Evolutionary conservation across 2,888 invertebrate genomes (phyloP).

Genomic region (Pseudococcus jackbeardsleyi): DNA sequence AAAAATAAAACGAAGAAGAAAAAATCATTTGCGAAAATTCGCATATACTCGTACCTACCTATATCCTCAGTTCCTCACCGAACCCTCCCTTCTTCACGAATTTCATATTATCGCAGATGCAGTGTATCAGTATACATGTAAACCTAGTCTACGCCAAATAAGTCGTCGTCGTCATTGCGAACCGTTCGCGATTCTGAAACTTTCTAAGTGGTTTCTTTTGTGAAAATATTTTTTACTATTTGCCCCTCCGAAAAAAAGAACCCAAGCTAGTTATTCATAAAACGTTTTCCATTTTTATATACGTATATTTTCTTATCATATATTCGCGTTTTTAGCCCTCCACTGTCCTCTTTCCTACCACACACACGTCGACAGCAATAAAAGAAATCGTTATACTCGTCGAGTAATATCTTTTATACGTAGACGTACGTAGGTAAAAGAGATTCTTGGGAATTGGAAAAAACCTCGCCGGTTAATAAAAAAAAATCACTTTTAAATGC

Average conservation of each 20-base stretch:
- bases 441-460: neutral
- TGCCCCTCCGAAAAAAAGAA: neutral
- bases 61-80: neutral
- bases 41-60: neutral
- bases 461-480: neutral
- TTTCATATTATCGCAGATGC: neutral
- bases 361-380: neutral
- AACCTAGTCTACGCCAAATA: neutral
- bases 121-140: neutral
- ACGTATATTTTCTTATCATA: neutral
- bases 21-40: neutral
- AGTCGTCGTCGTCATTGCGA: neutral
- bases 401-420: neutral
- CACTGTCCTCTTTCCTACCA: neutral
- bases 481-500: neutral
- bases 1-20: neutral
- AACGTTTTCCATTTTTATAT: neutral
- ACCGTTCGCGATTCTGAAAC: neutral
- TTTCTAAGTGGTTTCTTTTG: constrained; percentile 23
- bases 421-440: neutral
- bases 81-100: neutral
- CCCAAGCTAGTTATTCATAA: neutral
- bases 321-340: neutral
- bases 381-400: neutral
- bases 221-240: constrained; percentile 15